Evolutionary conservation across 2,888 invertebrate genomes (phyloP), one percentile per base, ranked within the genome.

Genomic region (Scrobipalpa atriplicella): DNA sequence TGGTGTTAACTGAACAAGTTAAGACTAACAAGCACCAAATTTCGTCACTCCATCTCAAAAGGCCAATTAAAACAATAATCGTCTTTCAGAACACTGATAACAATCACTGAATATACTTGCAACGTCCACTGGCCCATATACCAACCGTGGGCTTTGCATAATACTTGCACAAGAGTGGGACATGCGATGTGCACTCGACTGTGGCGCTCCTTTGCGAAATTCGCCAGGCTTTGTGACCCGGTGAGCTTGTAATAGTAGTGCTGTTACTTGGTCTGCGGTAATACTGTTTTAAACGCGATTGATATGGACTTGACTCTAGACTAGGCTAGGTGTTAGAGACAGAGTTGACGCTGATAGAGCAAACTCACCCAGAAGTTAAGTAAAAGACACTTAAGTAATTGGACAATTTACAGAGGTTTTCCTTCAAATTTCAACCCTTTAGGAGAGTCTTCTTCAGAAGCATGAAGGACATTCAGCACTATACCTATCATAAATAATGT

Each of bases 151-250:
- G 52, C 21, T 67, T 88, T 87, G 82, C 83, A 76, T 80, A 83
- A 87, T 65, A 41, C 73, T 83, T 85, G 83, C 84, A 76, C 77
- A 85, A 85, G 74, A 68, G 65, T 62, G 75, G 74, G 78, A 78
- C 86, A 86, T 86, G 87, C 87, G 81, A 86, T 87, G 86, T 73
- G 74, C 83, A 77, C 74, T 87, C 83, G 75, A 73, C 78, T 88
- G 84, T 83, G 76, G 79, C 79, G 68, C 68, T 69, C 68, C 71
- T 80, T 85, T 86, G 73, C 80, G 83, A 84, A 85, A 84, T 71
- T 69, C 67, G 3, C 41, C 16, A 47, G 16, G 41, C 54, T 56
- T 56, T 56, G 54, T 21, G 54, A 56, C 21, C 47, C n/a, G 16
- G 29, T 29, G 29, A 29, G 47, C 47, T 16, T 47, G 47, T 47